A percentile compares a stretch with the other conserved stretches of the same genome.
phyloP scores from a whole-genome alignment of 1,140 invertebrate genomes.

The Babylonia areolata region DNA sequence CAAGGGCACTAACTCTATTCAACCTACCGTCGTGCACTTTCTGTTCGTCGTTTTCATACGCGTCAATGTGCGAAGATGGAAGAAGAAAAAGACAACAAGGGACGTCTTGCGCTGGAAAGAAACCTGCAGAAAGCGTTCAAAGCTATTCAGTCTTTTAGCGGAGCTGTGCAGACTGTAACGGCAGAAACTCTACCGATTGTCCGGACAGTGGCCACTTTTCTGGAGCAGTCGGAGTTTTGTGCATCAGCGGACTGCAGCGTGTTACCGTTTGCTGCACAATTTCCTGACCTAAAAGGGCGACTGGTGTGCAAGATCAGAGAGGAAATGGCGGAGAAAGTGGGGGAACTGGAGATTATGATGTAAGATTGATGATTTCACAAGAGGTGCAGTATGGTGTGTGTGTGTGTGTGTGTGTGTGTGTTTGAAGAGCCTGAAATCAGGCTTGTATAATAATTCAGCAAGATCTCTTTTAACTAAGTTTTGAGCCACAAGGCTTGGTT shows the following conservation, averaged over 20 bases:
- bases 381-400: no score
- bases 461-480: no score
- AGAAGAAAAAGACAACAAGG: slow-evolving; percentile 16
- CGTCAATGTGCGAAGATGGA: not conserved
- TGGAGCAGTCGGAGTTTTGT: slow-evolving; percentile 53
- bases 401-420: not conserved
- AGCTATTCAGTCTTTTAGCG: slow-evolving; percentile 31
- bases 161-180: slow-evolving; percentile 23
- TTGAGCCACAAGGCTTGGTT: no score
- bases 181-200: slow-evolving; percentile 35
- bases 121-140: slow-evolving; percentile 52
- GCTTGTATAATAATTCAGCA: no score
- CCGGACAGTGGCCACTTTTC: slow-evolving; percentile 37
- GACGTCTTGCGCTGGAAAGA: slow-evolving; percentile 13
- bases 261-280: slow-evolving; percentile 13
- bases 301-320: slow-evolving; percentile 46
- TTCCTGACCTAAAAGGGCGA: slow-evolving; percentile 49
- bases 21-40: not conserved
- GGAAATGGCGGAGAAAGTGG: slow-evolving; percentile 45
- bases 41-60: not conserved
- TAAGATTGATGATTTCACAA: slow-evolving; percentile 34
- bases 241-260: not conserved
- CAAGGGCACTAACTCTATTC: not conserved
- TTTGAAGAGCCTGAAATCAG: not conserved
- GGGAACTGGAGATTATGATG: slow-evolving; percentile 36